Evolutionary conservation across 1,140 invertebrate genomes (phyloP), one percentile per base, ranked within the genome.

Genomic region (Drosophila pruinosa): DNA sequence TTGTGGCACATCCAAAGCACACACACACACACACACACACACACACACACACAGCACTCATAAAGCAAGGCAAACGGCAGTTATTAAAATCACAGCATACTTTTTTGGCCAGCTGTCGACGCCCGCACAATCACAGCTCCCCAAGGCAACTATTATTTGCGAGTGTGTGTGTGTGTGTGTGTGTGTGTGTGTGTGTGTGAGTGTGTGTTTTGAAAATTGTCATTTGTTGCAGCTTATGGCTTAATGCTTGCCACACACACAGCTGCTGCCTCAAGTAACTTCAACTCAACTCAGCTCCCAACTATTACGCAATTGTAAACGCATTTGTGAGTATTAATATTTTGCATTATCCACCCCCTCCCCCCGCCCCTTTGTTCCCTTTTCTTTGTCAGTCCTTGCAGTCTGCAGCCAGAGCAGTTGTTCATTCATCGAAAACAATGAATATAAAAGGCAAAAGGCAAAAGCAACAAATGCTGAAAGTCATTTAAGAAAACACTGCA

Each of bases 221-320:
- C 80, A 85, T 83, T 85, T 85, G 67, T 79, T 85, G 72, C 72
- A 83, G 79, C 80, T 82, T 75, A 79, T 47, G 72, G 24, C 76
- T 83, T 75, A 78, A 69, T 79, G 54, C 76, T 65, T 41, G 15
- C 36, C 19, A 26, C 39, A 21, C 2, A 36, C 45, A 17, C 57
- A 17, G n/a, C n/a, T 15, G 3, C 7, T 22, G 5, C 39, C 10
- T 50, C 58, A 15, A 61, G 58, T 61, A 57, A 58, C 52, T 67
- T 31, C 31, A 22, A 36, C 31, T 21, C 52, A 22, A 76, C 73
- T 14, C 34, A 4, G 22, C 19, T 39, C 24, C 12, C 14, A 34
- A 47, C 56, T 69, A 73, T 81, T 73, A 81, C 52, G 74, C 78
- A 82, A 80, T 75, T 81, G 78, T 86, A 77, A 85, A 80, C 81